These are phyloP conservation scores for Lasioglossum leucozonium DNA, from an alignment of 2,888 invertebrate species.

Conservation along the genomic window DNA sequence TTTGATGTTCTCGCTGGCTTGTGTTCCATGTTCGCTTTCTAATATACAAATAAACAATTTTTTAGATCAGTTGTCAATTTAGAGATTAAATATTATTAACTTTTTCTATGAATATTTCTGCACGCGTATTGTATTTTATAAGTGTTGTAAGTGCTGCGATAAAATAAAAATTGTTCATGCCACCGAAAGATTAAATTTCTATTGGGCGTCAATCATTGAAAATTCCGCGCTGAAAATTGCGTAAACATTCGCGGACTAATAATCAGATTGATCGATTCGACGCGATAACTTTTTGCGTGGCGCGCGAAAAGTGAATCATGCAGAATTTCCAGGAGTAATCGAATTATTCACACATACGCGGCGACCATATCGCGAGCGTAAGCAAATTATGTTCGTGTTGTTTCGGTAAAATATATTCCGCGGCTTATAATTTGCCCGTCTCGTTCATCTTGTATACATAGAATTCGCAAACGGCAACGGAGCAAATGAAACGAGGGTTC, in stretches of 20 bases:
- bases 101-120: no score
- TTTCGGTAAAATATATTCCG: constrained; percentile 2
- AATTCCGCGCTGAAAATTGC: background rate
- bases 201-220: background rate
- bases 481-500: constrained; percentile 9
- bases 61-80: background rate
- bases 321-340: background rate
- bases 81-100: no score
- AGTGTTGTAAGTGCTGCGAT: background rate
- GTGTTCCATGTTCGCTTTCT: no score
- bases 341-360: background rate
- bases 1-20: no score
- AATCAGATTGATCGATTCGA: background rate
- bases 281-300: background rate
- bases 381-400: background rate
- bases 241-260: background rate
- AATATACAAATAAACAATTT: background rate
- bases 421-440: constrained; percentile 3
- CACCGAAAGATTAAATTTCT: background rate
- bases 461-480: constrained; percentile 15
- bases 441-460: background rate
- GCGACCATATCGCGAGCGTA: background rate
- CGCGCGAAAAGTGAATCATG: constrained; percentile 5
- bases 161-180: background rate
- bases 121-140: background rate